Evolutionary conservation across 2,113 vertebrate genomes (phyloP), one percentile per base, ranked within the genome.

Genomic region (Ailurus styani): DNA sequence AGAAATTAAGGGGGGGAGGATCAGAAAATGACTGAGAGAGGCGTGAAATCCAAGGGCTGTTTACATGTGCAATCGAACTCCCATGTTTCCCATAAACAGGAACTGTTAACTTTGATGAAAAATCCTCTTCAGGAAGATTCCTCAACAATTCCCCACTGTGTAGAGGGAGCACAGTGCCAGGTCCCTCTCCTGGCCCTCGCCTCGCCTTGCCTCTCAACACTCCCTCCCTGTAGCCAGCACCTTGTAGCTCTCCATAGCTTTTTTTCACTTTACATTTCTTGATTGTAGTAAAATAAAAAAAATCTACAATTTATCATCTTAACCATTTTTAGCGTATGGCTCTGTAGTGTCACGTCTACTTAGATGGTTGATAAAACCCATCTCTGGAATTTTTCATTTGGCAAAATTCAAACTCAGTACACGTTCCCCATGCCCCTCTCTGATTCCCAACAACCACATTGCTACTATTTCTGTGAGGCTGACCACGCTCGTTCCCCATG

Each of bases 401-500:
- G 15, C 29, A 47, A 55, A 78, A 9, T 3, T 14, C 10, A 75
- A 50, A 23, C 23, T 20, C 37, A 1, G 1, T 2, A 11, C 45
- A n/a, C 37, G 18, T 31, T 23, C 3, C 23, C 34, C 29, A 25
- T 8, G 12, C 23, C 7, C 11, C 27, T 12, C 20, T 18, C 4
- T 6, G 3, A 27, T 27, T 20, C 8, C 70, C 25, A 2, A 47
- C 8, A 31, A 52, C 34, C 5, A 3, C 52, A 18, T 11, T 10
- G 6, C n/a, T 29, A 17, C 68, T 6, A 27, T 66, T 21, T 50
- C 66, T 21, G 31, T 25, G 42, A 60, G 54, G 66, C 2, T 34
- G 2, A 62, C 47, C 9, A 3, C 2, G 29, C 37, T 0, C n/a
- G n/a, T n/a, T 15, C 12, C 23, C 34, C 29, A 25, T 8, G 12